Percentiles rank a stretch among this genome's conserved stretches.
Conservation (phyloP, 2,113 vertebrate species). For the Hippocampus mohnikei region DNA sequence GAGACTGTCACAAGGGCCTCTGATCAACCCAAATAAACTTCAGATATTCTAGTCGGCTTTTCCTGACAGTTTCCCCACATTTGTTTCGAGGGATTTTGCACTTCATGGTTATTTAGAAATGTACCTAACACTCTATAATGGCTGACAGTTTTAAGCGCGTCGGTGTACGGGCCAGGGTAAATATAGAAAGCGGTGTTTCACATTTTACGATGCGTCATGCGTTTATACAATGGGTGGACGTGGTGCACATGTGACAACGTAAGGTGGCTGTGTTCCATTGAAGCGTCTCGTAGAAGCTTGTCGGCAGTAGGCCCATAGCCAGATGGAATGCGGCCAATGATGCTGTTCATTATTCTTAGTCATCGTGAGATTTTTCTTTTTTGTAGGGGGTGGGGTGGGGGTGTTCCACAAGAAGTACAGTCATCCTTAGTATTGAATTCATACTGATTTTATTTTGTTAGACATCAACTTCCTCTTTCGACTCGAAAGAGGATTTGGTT, state of each 20-base stretch:
- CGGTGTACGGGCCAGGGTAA: background rate
- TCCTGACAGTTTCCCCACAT: no score
- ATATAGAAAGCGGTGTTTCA: background rate
- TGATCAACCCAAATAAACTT: no score
- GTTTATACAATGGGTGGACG: background rate
- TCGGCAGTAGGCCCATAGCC: background rate
- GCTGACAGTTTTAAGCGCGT: background rate
- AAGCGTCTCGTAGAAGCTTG: background rate
- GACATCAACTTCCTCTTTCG: background rate
- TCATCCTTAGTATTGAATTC: background rate
- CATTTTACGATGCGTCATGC: background rate
- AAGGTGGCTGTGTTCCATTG: background rate
- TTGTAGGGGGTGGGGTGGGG: no score
- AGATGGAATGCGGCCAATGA: background rate
- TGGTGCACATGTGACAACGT: background rate
- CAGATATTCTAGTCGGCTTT: no score
- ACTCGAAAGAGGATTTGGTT: no score
- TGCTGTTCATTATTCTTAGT: background rate
- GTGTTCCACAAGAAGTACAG: background rate
- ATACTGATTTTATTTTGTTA: background rate
- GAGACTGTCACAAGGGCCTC: no score
- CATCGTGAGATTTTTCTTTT: background rate
- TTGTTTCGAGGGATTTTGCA: no score
- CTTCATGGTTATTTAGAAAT: no score
- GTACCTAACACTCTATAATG: background rate